These are phyloP conservation scores for Thryonomys swinderianus DNA, from an alignment of 2,113 vertebrate genomes.

Conservation along the genomic window DNA sequence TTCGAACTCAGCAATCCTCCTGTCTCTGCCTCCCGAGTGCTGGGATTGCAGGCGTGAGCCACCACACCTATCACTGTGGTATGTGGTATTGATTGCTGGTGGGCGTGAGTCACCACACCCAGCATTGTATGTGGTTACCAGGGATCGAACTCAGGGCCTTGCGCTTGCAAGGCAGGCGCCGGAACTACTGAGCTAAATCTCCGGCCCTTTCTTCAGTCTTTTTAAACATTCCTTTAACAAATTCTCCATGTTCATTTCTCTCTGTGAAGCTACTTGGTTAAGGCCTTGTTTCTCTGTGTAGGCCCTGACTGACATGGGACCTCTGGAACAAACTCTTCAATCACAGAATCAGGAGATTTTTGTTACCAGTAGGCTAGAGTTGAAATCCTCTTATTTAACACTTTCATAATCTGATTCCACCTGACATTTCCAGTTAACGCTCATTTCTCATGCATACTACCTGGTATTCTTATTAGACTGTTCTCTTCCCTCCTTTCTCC, in stretches of 20 bases:
- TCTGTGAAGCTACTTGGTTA: neutral
- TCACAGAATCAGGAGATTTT: neutral
- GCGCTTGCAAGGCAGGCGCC: too few species aligned
- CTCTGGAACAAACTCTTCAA: neutral
- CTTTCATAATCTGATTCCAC: neutral
- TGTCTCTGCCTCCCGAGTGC: too few species aligned
- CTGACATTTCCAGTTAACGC: neutral
- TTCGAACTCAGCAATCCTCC: too few species aligned
- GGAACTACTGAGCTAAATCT: too few species aligned
- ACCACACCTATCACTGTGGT: too few species aligned
- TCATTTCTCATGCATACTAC: neutral
- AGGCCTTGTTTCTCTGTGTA: neutral
- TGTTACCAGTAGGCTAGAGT: neutral
- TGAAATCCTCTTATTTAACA: neutral
- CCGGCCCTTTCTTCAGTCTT: conserved; percentile 5
- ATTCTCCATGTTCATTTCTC: neutral
- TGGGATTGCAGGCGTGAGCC: too few species aligned
- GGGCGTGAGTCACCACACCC: too few species aligned
- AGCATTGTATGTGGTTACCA: too few species aligned
- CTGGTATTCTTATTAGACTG: neutral
- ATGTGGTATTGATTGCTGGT: too few species aligned
- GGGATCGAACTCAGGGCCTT: too few species aligned
- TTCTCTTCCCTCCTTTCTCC: neutral
- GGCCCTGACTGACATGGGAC: neutral
- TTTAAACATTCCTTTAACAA: neutral